These are phyloP conservation scores for Catocala sponsa DNA, from an alignment of 2,888 invertebrate species.

Conservation along the genomic window DNA sequence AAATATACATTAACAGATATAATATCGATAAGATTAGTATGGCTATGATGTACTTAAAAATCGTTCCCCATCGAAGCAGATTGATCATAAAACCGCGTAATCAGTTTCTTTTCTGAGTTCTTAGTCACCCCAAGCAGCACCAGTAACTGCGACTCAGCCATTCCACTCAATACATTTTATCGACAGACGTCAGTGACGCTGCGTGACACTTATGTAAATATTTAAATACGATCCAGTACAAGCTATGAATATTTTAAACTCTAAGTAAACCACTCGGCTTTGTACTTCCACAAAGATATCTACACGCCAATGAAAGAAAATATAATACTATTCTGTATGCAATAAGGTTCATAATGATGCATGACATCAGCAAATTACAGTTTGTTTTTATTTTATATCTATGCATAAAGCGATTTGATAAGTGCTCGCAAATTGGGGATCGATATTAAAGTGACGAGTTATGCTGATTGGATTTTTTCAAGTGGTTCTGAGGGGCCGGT, in stretches of 20 bases:
- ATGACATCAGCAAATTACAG: conserved; percentile 50
- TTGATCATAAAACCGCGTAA: conserved; percentile 27
- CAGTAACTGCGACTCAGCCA: conserved; percentile 65
- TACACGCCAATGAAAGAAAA: conserved; percentile 72
- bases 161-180: conserved; percentile 85
- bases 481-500: conserved; percentile 79
- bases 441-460: conserved; percentile 86
- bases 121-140: conserved; percentile 41
- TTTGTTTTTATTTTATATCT: conserved; percentile 75
- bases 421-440: conserved; percentile 85
- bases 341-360: conserved; percentile 70
- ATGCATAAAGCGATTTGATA: conserved; percentile 85
- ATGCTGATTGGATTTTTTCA: conserved; percentile 88
- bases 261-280: conserved; percentile 85
- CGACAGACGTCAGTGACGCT: conserved; percentile 85
- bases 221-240: conserved; percentile 89
- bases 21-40: too few relatives aligned
- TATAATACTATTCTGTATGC: conserved; percentile 61
- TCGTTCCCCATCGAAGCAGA: not conserved
- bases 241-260: conserved; percentile 89
- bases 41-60: not conserved
- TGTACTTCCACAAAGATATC: conserved; percentile 73
- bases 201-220: conserved; percentile 89
- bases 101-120: conserved; percentile 39
- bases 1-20: too few relatives aligned